Conservation (phyloP, 2,888 invertebrate genomes). For the Ctenicera cuprea region DNA sequence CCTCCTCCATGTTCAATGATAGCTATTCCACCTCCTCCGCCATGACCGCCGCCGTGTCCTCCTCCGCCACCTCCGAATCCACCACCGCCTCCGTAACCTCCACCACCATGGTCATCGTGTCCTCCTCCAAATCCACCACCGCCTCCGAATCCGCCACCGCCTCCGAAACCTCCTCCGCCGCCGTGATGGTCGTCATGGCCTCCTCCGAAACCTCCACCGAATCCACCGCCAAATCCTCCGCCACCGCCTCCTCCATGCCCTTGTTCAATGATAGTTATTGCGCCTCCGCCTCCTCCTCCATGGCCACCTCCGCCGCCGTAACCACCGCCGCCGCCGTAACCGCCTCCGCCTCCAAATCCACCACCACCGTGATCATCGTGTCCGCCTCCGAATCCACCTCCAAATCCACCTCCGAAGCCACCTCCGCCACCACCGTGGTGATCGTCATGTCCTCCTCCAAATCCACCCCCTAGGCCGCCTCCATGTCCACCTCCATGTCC, state of each 20-base stretch:
- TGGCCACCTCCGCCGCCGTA: constrained; percentile 54
- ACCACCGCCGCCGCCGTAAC: constrained; percentile 62
- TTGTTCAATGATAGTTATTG: constrained; percentile 72
- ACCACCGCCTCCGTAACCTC: constrained; percentile 37
- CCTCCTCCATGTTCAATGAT: neutral
- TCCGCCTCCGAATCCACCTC: constrained; percentile 58
- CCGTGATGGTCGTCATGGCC: too few relatives aligned
- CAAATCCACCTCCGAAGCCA: constrained; percentile 63
- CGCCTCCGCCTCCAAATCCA: constrained; percentile 59
- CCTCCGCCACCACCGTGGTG: constrained; percentile 62
- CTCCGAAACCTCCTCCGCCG: constrained; percentile 51
- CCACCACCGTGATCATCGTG: constrained; percentile 55
- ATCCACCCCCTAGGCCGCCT: constrained; percentile 58
- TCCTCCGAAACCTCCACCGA: constrained; percentile 64
- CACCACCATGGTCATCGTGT: too few relatives aligned
- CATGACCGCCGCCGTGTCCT: constrained; percentile 61
- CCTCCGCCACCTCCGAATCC: constrained; percentile 62
- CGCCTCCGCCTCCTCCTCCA: constrained; percentile 66
- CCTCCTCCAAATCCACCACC: constrained; percentile 63
- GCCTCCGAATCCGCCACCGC: constrained; percentile 58
- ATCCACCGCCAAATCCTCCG: constrained; percentile 70
- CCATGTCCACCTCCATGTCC: constrained; percentile 65
- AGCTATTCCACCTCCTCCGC: too few relatives aligned
- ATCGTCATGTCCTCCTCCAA: constrained; percentile 61
- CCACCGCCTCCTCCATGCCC: constrained; percentile 71